phyloP scores from a whole-genome alignment of 2,797 vertebrate genomes.

The Gastrophryne carolinensis region DNA sequence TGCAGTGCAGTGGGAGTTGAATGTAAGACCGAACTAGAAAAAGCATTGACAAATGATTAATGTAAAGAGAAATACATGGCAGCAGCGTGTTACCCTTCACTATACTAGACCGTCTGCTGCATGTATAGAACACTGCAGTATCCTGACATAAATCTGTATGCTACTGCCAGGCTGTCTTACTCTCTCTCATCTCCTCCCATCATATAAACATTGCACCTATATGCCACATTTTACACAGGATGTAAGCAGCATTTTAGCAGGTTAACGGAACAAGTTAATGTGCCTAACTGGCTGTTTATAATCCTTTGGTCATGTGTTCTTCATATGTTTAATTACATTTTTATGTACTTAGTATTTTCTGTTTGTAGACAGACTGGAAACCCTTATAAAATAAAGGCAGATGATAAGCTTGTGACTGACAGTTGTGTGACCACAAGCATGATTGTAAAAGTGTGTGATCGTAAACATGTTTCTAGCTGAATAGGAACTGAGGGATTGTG shows the following conservation, averaged over 20 bases:
- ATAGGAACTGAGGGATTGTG: background rate
- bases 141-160: conserved; percentile 6
- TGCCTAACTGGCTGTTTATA: background rate
- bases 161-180: background rate
- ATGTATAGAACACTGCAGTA: conserved; percentile 22
- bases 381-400: background rate
- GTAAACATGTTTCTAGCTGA: no score
- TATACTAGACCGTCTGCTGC: background rate
- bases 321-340: background rate
- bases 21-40: background rate
- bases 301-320: background rate
- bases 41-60: background rate
- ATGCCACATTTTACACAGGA: background rate
- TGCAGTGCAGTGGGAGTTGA: conserved; percentile 57
- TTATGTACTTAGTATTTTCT: background rate
- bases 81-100: background rate
- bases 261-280: background rate
- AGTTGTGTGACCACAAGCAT: background rate
- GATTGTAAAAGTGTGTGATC: no score
- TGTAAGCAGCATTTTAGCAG: background rate
- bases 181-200: background rate
- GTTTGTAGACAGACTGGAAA: background rate
- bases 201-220: background rate
- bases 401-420: background rate
- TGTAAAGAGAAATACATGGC: background rate